These are phyloP conservation scores for Sylvicola cinctus DNA, from an alignment of 2,888 invertebrate species.

Conservation along the genomic window DNA sequence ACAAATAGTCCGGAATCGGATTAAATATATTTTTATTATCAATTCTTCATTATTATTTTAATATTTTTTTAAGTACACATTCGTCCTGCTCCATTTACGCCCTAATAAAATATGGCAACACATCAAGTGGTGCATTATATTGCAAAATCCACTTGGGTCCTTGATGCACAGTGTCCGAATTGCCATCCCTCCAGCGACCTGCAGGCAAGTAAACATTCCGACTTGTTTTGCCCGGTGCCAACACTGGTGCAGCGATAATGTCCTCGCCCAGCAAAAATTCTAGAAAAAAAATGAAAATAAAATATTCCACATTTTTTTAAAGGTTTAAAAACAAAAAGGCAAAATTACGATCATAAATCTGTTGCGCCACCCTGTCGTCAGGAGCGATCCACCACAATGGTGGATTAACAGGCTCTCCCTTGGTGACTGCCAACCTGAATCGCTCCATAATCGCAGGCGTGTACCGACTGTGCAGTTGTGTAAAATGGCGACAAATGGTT, in stretches of 20 bases:
- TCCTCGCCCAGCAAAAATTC: conserved; percentile 62
- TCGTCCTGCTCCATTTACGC: too few species aligned
- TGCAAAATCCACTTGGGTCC: conserved; percentile 41
- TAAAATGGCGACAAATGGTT: conserved; percentile 37
- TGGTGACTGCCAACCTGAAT: conserved; percentile 34
- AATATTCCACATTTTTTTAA: neutral
- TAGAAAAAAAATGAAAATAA: conserved; percentile 19
- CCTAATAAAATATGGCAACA: conserved; percentile 45
- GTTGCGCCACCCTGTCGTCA: conserved; percentile 34
- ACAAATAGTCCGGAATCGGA: too few species aligned
- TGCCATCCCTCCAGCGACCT: conserved; percentile 52
- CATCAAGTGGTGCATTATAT: conserved; percentile 43
- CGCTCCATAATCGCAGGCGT: conserved; percentile 37
- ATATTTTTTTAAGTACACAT: too few species aligned
- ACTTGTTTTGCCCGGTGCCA: conserved; percentile 33
- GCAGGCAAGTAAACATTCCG: conserved; percentile 56
- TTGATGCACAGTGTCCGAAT: conserved; percentile 21
- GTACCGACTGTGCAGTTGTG: conserved; percentile 40
- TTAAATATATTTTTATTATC: too few species aligned
- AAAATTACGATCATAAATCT: conserved; percentile 33
- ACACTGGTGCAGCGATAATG: conserved; percentile 58
- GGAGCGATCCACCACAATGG: conserved; percentile 78
- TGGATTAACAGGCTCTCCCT: conserved; percentile 47
- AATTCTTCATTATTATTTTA: too few species aligned
- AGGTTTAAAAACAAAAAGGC: neutral